Base-by-base conservation (phyloP, 2,113 vertebrate genomes). In the Aramus guarauna region DNA sequence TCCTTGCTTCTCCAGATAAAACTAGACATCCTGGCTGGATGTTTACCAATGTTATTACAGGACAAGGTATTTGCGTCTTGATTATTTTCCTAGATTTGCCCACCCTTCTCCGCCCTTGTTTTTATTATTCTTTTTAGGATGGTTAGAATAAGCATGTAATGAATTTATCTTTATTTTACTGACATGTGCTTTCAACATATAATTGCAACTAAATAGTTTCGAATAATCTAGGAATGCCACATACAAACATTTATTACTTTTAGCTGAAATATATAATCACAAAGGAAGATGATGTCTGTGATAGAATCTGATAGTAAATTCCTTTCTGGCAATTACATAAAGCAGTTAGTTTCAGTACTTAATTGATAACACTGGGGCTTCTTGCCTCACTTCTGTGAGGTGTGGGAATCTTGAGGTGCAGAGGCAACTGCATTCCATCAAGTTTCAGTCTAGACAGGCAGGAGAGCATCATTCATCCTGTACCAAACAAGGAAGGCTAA, bases 401-500 rank as follows among this genome's bases (percentile, higher is more conserved):
- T 92, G 95, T 93, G 92, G 85, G 92, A 76, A 77, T 90, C 16
- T 12, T 1, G 0, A 77, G 82, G 50, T 88, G 75, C 85, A 92
- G 78, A 94, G 95, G 85, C 90, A 85, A 56, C 92, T 80, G 88
- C 94, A 94, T 97, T 97, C 92, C 94, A 87, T 74, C 76, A 5
- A 13, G 79, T 86, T 87, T 91, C 91, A 80, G 95, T 95, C 95
- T 97, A 95, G 94, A 96, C 90, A 95, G 87, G 86, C 86, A 74
- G 2, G 8, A 74, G 93, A 95, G 87, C 96, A 91, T 96, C 86
- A 17, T 92, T 91, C 75, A 56, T 92, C 60, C 85, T n/a, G 41
- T 8, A 94, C 84, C 76, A 91, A 94, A 96, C 92, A 96, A 67
- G 91, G 94, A 68, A 77, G 58, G 73, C 80, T 92, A 43, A 84